Evolutionary conservation across 1,140 invertebrate genomes (phyloP).

Genomic region (Cataglyphis hispanica): DNA sequence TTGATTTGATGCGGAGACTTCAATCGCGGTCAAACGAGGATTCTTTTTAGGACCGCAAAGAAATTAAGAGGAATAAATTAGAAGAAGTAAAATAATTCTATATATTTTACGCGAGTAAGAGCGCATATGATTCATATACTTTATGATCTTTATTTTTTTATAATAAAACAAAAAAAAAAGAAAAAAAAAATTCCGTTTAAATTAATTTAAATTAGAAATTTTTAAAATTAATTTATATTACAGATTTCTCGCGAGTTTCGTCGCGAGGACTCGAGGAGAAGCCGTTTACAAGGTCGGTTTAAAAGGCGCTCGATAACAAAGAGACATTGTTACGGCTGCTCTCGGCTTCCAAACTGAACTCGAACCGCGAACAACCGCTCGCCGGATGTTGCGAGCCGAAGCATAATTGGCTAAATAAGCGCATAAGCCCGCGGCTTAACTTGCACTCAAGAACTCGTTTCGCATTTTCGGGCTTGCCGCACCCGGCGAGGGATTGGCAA

Average conservation of each 20-base stretch:
- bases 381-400: conserved; percentile 47
- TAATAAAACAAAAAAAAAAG: too few species aligned
- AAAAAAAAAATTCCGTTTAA: too few species aligned
- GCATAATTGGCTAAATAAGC: conserved; percentile 62
- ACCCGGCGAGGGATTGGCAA: conserved; percentile 4
- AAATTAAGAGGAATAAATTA: neutral
- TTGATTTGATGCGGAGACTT: conserved; percentile 36
- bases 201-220: too few species aligned
- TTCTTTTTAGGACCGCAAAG: conserved; percentile 9
- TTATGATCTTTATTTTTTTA: neutral
- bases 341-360: conserved; percentile 40
- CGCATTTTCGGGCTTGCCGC: conserved; percentile 26
- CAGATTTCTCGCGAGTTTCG: neutral
- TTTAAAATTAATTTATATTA: neutral
- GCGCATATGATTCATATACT: neutral
- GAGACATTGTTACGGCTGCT: conserved; percentile 35
- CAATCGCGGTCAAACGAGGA: neutral
- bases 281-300: neutral
- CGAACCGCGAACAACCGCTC: conserved; percentile 48
- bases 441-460: conserved; percentile 59
- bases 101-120: neutral
- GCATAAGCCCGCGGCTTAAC: conserved; percentile 57
- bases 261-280: neutral
- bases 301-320: conserved; percentile 24
- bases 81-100: neutral